These are phyloP conservation scores for Clarias magur DNA, from an alignment of 2,113 vertebrate genomes.

Conservation along the genomic window DNA sequence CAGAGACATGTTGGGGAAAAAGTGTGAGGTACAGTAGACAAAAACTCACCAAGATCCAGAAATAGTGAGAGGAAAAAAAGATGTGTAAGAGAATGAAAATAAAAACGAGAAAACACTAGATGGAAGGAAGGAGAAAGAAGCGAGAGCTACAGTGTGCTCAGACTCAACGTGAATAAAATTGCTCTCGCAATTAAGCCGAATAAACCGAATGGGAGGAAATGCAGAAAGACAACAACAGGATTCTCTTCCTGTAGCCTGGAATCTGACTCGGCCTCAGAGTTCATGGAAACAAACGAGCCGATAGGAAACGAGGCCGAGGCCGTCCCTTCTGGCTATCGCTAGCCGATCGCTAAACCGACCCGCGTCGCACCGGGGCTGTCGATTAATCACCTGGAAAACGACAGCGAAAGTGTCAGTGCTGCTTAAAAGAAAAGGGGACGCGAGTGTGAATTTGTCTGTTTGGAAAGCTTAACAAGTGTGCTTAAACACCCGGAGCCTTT, in stretches of 20 bases:
- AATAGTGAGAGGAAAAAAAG: not conserved
- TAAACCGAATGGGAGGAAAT: not conserved
- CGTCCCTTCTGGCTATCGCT: not conserved
- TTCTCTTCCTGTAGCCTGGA: not conserved
- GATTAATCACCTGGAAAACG: not conserved
- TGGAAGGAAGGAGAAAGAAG: not conserved
- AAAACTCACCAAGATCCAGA: not conserved
- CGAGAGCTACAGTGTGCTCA: not conserved
- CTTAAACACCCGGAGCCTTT: conserved; percentile 19
- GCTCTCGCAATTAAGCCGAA: not conserved
- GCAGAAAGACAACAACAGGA: too few species aligned
- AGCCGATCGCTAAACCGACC: not conserved
- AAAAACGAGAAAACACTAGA: not conserved
- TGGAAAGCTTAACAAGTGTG: conserved; percentile 46
- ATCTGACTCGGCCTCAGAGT: not conserved
- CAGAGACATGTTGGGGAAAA: not conserved
- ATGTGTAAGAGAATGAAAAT: not conserved
- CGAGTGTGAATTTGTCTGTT: conserved; percentile 42
- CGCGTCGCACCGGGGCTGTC: not conserved
- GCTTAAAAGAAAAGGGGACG: not conserved
- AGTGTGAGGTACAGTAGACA: not conserved
- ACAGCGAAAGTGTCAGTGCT: not conserved
- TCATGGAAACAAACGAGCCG: not conserved
- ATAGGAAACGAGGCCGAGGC: not conserved
- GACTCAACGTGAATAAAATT: not conserved